These are phyloP conservation scores for Raja brachyura DNA, from an alignment of 2,113 vertebrate genomes.

Conservation along the genomic window DNA sequence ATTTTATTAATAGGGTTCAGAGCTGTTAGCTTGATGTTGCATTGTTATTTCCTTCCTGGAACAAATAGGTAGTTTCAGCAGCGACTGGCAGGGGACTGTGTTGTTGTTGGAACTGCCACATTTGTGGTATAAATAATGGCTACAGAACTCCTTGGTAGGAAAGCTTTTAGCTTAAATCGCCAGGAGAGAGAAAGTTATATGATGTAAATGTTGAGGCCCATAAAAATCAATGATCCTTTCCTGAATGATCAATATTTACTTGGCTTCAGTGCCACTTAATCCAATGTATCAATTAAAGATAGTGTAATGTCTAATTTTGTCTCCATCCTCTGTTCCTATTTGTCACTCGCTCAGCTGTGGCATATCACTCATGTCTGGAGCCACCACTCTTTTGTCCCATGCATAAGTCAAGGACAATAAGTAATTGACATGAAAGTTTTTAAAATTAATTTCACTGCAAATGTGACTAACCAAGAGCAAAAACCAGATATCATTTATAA, in stretches of 20 bases:
- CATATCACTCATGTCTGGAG: conserved; percentile 67
- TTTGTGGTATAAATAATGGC: neutral
- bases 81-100: neutral
- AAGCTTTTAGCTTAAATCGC: conserved; percentile 46
- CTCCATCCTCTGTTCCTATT: conserved; percentile 72
- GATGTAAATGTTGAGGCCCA: conserved; percentile 70
- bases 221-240: conserved; percentile 88
- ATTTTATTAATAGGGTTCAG: neutral
- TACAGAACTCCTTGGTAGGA: conserved; percentile 27
- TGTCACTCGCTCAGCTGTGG: conserved; percentile 83
- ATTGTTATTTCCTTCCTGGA: neutral
- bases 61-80: neutral
- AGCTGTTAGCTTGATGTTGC: neutral
- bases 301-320: conserved; percentile 82
- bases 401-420: conserved; percentile 89
- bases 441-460: conserved; percentile 89
- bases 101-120: neutral
- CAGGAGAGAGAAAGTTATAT: conserved; percentile 51
- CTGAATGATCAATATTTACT: conserved; percentile 98
- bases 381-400: conserved; percentile 65
- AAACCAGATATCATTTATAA: conserved; percentile 92
- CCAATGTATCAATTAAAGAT: conserved; percentile 91
- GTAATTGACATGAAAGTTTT: conserved; percentile 91
- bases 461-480: conserved; percentile 73
- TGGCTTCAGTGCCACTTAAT: conserved; percentile 82